Percentiles rank a stretch among this genome's conserved stretches.
Conservation (phyloP, 2,797 vertebrate genomes). For the Calcarius lapponicus region DNA sequence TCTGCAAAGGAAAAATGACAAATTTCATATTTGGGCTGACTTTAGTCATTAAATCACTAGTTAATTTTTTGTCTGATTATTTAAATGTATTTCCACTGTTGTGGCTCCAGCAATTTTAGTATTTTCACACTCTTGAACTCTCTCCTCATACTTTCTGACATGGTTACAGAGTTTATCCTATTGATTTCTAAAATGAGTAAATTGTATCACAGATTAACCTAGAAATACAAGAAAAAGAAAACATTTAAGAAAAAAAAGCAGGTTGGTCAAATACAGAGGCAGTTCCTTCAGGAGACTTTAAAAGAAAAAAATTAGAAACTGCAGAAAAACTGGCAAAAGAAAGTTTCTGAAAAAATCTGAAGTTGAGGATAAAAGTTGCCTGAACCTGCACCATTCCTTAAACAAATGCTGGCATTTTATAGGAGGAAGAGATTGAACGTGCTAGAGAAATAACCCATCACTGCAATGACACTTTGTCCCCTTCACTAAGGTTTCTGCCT, state of each 20-base stretch:
- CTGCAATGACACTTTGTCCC: neutral
- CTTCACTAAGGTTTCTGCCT: neutral
- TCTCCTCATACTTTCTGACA: neutral
- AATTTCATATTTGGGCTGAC: neutral
- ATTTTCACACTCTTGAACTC: neutral
- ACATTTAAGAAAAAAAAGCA: neutral
- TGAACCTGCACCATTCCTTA: neutral
- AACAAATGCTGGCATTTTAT: neutral
- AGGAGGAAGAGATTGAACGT: neutral
- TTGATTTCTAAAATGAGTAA: neutral
- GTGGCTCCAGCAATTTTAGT: neutral
- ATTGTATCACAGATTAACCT: neutral
- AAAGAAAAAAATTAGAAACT: neutral
- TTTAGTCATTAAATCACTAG: neutral
- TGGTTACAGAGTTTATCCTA: neutral
- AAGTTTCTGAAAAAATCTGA: neutral
- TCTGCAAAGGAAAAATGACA: neutral
- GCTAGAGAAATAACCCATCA: neutral
- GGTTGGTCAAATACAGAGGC: neutral
- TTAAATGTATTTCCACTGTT: neutral
- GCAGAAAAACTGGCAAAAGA: neutral
- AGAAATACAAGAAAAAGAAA: neutral
- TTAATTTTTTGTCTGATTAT: neutral
- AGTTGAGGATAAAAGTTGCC: neutral
- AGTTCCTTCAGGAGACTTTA: neutral